A percentile compares a stretch with the other conserved stretches of the same genome.
These are phyloP conservation scores for Notothenia coriiceps DNA, from an alignment of 2,113 vertebrate species.

Conservation along the genomic window DNA sequence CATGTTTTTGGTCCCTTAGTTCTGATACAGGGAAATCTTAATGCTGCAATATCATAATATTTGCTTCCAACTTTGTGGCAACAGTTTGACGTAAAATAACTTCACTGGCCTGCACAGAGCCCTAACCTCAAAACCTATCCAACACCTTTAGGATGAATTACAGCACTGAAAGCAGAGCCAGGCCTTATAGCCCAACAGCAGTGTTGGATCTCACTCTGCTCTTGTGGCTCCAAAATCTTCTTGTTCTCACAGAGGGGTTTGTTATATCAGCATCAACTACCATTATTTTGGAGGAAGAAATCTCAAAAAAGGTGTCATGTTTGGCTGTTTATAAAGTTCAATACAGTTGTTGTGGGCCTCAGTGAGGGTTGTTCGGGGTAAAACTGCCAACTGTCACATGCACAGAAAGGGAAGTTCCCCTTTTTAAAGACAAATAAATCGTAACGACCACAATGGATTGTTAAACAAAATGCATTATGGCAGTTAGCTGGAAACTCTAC, in stretches of 20 bases:
- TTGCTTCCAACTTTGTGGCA: neutral
- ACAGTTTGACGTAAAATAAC: neutral
- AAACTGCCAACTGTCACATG: conserved; percentile 32
- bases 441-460: conserved; percentile 37
- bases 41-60: neutral
- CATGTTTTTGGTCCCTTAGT: neutral
- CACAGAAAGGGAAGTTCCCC: conserved; percentile 50
- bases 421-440: conserved; percentile 60
- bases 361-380: neutral
- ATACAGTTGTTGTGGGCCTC: neutral
- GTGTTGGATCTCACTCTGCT: neutral
- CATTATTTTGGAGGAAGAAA: neutral
- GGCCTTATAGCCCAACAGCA: neutral
- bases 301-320: neutral
- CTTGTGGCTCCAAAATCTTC: neutral
- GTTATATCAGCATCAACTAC: too few relatives aligned
- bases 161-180: neutral
- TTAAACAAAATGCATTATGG: conserved; percentile 57
- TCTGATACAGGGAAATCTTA: neutral
- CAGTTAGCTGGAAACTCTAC: conserved; percentile 57
- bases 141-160: neutral
- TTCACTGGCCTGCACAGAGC: neutral
- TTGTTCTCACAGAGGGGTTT: too few relatives aligned
- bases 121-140: neutral
- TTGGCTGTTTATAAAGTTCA: neutral